Evolutionary conservation across 2,888 invertebrate genomes (phyloP).

Genomic region (Melieria picta): DNA sequence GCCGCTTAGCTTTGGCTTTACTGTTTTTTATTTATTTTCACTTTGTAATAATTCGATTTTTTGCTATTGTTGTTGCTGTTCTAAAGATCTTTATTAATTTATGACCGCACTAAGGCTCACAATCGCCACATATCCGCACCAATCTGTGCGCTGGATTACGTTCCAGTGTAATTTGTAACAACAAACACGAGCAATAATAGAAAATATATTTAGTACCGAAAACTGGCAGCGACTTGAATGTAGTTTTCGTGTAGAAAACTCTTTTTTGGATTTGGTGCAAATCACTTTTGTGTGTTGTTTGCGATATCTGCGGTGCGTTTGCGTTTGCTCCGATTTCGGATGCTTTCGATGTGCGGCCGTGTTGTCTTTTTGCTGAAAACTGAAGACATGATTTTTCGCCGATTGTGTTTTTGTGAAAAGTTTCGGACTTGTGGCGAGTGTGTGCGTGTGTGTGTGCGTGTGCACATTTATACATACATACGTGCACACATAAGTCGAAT

Average conservation of each 20-base stretch:
- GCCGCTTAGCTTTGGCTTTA: background rate
- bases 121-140: too few relatives aligned
- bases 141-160: too few relatives aligned
- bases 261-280: too few relatives aligned
- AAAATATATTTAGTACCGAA: too few relatives aligned
- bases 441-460: background rate
- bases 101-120: too few relatives aligned
- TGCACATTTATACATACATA: background rate
- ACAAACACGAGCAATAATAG: too few relatives aligned
- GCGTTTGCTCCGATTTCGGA: background rate
- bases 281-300: constrained; percentile 15
- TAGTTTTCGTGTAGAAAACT: too few relatives aligned
- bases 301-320: background rate
- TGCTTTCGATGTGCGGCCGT: constrained; percentile 23
- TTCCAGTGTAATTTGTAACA: background rate
- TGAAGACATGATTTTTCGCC: constrained; percentile 40
- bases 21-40: background rate
- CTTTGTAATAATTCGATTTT: too few relatives aligned
- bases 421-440: background rate
- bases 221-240: too few relatives aligned
- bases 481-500: background rate
- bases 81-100: too few relatives aligned
- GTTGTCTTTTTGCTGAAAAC: constrained; percentile 47
- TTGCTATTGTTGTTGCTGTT: too few relatives aligned
- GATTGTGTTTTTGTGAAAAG: background rate